phyloP scores from a whole-genome alignment of 2,113 vertebrate species.

The Chamaetylas fuelleborni region DNA sequence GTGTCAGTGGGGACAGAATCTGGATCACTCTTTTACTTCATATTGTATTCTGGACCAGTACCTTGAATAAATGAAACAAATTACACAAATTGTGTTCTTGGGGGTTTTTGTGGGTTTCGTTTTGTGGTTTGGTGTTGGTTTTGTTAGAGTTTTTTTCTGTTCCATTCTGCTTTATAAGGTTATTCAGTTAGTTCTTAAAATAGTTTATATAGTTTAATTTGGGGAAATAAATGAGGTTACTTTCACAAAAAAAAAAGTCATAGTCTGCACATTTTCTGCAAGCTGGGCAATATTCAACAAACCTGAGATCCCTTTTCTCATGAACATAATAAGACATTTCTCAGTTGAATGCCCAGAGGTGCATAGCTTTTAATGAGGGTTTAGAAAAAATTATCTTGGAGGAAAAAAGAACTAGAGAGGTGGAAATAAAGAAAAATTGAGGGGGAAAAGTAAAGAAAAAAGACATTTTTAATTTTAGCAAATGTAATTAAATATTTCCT shows the following conservation, averaged over 20 bases:
- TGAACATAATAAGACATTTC: constrained; percentile 47
- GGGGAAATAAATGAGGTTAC: constrained; percentile 38
- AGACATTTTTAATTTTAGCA: background rate
- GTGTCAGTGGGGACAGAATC: background rate
- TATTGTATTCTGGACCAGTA: background rate
- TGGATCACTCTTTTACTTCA: background rate
- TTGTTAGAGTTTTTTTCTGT: background rate
- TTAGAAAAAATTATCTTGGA: background rate
- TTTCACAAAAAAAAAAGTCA: constrained; percentile 28
- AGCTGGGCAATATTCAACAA: constrained; percentile 32
- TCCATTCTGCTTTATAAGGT: background rate
- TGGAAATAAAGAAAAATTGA: background rate
- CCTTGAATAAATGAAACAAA: background rate
- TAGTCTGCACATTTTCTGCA: constrained; percentile 62
- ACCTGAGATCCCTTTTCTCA: constrained; percentile 14
- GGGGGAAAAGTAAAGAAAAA: background rate
- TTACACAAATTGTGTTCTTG: background rate
- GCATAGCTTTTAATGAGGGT: constrained; percentile 23
- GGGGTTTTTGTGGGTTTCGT: accelerated
- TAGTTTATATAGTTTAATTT: constrained; percentile 41
- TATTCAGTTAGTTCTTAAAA: constrained; percentile 44
- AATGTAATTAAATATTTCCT: background rate
- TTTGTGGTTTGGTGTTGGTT: background rate
- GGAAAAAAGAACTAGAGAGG: background rate
- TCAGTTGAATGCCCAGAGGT: constrained; percentile 21